Conservation (phyloP, 2,888 invertebrate genomes). For the Luffia ferchaultella region DNA sequence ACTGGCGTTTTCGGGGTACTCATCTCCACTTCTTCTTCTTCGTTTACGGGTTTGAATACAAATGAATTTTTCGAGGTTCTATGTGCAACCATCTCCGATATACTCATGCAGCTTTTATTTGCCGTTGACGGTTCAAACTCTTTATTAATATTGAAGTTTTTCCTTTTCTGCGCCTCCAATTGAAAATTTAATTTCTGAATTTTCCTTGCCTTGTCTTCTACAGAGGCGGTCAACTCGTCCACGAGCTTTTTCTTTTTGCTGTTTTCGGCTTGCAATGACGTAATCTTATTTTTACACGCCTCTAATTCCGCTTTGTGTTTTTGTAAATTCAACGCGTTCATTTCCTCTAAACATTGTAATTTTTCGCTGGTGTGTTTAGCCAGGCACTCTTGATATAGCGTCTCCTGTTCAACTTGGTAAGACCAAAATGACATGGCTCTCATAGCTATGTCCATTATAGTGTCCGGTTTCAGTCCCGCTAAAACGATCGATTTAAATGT, state of each 20-base stretch:
- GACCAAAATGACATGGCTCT: conserved; percentile 64
- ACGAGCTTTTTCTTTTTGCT: conserved; percentile 52
- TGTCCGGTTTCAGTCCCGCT: conserved; percentile 60
- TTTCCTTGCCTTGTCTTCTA: conserved; percentile 52
- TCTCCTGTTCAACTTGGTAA: conserved; percentile 60
- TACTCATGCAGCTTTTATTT: conserved; percentile 34
- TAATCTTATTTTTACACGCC: conserved; percentile 50
- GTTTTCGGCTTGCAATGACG: conserved; percentile 43
- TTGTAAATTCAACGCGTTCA: conserved; percentile 45
- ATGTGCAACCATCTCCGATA: conserved; percentile 39
- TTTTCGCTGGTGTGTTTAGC: conserved; percentile 54
- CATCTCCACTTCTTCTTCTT: conserved; percentile 16
- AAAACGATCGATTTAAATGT: conserved; percentile 61
- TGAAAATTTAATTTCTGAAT: conserved; percentile 55
- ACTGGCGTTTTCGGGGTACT: conserved; percentile 44
- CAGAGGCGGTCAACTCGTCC: conserved; percentile 43
- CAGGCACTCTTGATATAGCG: conserved; percentile 52
- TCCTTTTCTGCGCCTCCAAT: conserved; percentile 46
- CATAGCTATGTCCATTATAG: conserved; percentile 63
- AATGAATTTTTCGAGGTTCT: conserved; percentile 40
- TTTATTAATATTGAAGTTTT: conserved; percentile 32
- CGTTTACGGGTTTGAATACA: conserved; percentile 45
- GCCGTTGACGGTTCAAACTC: conserved; percentile 27
- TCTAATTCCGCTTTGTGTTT: conserved; percentile 56
- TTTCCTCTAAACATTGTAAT: conserved; percentile 51